Evolutionary conservation across 2,888 invertebrate species (phyloP), one percentile per base, ranked within the genome.

Genomic region (Deilephila elpenor): DNA sequence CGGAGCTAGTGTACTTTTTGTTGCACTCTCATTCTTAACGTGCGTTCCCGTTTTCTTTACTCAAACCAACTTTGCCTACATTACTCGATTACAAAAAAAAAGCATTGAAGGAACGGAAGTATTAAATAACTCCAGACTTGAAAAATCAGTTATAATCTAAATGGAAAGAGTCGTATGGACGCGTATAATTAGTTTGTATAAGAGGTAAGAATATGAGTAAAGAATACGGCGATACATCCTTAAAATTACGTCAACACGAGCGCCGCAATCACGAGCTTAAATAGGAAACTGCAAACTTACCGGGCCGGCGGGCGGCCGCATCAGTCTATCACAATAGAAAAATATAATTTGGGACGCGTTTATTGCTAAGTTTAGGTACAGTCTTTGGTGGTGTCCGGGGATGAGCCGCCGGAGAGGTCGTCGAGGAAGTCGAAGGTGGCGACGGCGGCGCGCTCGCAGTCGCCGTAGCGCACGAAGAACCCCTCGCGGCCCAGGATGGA

Each of bases 401-500:
- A 88, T 76, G 92, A 89, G 78, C 88, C 89, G 78, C 86, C 91
- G 83, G 95, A 92, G 82, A 97, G 91, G 84, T 96, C 96, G 90
- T 97, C 96, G 82, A 97, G 95, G 95, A 97, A 97, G 93, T 97
- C 97, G 93, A 97, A 97, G 83, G 96, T 96, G 77, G 97, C 96
- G 81, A 97, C 96, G 77, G 97, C 97, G 86, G 97, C 97, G 77
- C 95, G 95, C 87, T 97, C 97, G 85, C 96, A 96, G 82, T 97
- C 96, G 70, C 97, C 97, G 94, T 96, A 97, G 81, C 97, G 96
- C 77, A 96, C 96, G 95, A 96, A 97, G 95, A 97, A 97, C 84
- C 97, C 97, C 78, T 96, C 96, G 76, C 97, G 95, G 82, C 97
- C 97, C 85, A 97, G 96, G 93, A 97, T 97, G 85, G 97, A 96